phyloP scores from a whole-genome alignment of 1,140 invertebrate species.

The Drosophila pandora region DNA sequence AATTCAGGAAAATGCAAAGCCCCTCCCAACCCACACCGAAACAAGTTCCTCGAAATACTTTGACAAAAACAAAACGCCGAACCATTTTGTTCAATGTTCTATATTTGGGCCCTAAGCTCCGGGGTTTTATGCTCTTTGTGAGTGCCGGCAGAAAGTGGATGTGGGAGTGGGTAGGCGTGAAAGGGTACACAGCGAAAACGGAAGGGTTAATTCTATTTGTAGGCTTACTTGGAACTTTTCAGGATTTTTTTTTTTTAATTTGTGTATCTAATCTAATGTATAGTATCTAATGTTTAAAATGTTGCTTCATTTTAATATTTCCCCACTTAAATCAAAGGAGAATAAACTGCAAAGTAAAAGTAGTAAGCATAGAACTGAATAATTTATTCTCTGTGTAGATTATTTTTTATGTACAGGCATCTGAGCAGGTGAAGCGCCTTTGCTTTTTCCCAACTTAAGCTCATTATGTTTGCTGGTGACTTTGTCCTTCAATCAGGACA shows the following conservation, averaged over 20 bases:
- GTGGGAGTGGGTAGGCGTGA: slow-evolving; percentile 4
- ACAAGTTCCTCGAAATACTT: slow-evolving; percentile 60
- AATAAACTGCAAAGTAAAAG: no score
- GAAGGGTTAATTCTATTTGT: neutral
- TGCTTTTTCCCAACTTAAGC: slow-evolving; percentile 56
- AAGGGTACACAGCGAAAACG: slow-evolving; percentile 7
- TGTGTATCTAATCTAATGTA: no score
- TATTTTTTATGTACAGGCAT: slow-evolving; percentile 5
- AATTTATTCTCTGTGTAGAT: neutral
- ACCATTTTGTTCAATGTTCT: slow-evolving; percentile 40
- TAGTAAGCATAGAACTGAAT: neutral
- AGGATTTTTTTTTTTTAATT: no score
- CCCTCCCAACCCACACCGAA: slow-evolving; percentile 22
- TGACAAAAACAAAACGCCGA: slow-evolving; percentile 43
- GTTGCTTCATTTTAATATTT: no score
- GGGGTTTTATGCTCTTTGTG: slow-evolving; percentile 38
- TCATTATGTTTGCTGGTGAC: slow-evolving; percentile 63
- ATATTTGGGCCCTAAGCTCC: slow-evolving; percentile 40
- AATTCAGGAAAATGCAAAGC: slow-evolving; percentile 60
- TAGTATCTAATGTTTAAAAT: no score
- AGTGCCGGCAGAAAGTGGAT: slow-evolving; percentile 6
- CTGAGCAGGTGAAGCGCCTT: slow-evolving; percentile 28
- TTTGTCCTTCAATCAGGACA: slow-evolving; percentile 56
- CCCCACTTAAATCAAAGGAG: no score
- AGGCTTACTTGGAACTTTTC: neutral